Evolutionary conservation across 2,888 invertebrate species (phyloP), one percentile per base, ranked within the genome.

Genomic region (Nephrocerus scutellatus): DNA sequence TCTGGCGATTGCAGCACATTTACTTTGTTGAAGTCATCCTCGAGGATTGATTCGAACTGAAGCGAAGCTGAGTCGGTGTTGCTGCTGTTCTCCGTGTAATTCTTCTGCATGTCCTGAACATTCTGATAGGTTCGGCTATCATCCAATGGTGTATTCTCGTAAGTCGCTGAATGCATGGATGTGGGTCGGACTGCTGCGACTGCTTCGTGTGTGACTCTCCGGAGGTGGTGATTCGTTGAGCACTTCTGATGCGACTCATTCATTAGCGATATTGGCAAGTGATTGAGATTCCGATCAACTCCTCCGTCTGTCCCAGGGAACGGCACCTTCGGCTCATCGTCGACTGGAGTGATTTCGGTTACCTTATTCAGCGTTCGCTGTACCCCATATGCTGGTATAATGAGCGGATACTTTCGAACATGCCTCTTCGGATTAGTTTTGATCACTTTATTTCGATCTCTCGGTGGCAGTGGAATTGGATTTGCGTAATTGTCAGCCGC

Each of bases 391-490:
- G 73, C 75, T 4, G 85, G 84, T 51, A 86, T 82, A 34, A 87
- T 79, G 23, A 89, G 68, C 1, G 88, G 87, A 71, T 87, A 82
- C 59, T 85, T 88, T 24, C 88, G 72, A 39, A 84, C 82, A 59
- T 86, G 86, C 10, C 86, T 72, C 56, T 83, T 76, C 8, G 77
- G 74, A 50, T 75, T 72, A 1, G 72, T 68, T 43, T 77, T 72
- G n/a, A 79, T 68, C 43, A 63, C 63, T 31, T 65, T 66, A 34
- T 66, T 65, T 43, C 65, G 61, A 57, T 85, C 84, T 49, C 85
- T 73, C 0, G 88, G 86, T 2, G 88, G 88, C 46, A 89, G 65
- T 1, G 87, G 87, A 45, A 87, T 77, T 2, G 82, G 80, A 68
- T 85, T 85, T 8, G 56, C 38, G n/a, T n/a, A n/a, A n/a, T n/a